phyloP scores from a whole-genome alignment of 1,140 invertebrate species.

The Dinoponera quadriceps region DNA sequence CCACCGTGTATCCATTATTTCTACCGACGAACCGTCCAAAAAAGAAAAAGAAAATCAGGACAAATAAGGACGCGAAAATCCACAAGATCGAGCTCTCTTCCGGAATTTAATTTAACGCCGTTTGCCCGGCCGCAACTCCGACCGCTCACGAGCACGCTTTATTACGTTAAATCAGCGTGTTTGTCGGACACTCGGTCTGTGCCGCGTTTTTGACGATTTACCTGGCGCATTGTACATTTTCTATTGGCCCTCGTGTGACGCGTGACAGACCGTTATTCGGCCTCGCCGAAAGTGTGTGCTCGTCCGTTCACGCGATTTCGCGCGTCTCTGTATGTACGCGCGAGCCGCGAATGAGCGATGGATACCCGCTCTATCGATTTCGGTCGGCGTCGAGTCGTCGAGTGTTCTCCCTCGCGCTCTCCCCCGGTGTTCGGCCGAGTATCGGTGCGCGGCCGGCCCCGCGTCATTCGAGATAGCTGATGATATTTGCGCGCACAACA shows the following conservation, averaged over 20 bases:
- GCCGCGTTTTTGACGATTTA: constrained; percentile 50
- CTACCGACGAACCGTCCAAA: too few relatives aligned
- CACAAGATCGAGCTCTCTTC: not conserved
- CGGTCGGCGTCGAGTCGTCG: constrained; percentile 36
- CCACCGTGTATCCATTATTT: too few relatives aligned
- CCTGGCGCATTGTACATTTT: constrained; percentile 30
- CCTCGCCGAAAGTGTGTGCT: constrained; percentile 25
- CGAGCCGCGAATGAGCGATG: constrained; percentile 46
- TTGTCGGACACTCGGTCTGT: not conserved
- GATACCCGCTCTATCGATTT: constrained; percentile 54
- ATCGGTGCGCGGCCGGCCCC: not conserved
- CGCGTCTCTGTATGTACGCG: not conserved
- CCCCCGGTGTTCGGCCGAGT: not conserved
- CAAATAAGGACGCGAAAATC: too few relatives aligned
- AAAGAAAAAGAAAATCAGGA: too few relatives aligned
- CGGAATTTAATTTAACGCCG: not conserved
- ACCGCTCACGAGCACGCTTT: not conserved
- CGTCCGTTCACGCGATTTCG: not conserved
- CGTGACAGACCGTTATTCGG: constrained; percentile 48
- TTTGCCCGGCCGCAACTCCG: not conserved
- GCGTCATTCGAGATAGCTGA: constrained; percentile 19
- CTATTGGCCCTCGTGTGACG: constrained; percentile 15
- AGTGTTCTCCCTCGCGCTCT: constrained; percentile 4
- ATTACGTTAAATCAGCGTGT: constrained; percentile 9
- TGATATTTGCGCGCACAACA: constrained; percentile 48